These are phyloP conservation scores for Cryptus viduatorius DNA, from an alignment of 2,888 invertebrate species.

Conservation along the genomic window DNA sequence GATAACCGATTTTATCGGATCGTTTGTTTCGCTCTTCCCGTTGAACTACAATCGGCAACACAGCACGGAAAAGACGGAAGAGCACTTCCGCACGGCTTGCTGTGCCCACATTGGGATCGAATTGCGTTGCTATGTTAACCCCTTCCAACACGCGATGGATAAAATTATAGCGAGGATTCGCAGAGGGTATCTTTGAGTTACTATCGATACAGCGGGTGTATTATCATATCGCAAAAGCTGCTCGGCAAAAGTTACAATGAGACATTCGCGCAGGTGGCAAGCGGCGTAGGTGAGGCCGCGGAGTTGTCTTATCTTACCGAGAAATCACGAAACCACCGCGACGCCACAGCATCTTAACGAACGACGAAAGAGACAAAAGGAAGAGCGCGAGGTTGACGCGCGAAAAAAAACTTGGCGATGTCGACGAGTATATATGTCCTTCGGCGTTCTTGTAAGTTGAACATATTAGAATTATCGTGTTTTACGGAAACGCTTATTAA, in stretches of 20 bases:
- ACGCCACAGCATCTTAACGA: constrained; percentile 77
- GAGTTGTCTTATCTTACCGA: constrained; percentile 75
- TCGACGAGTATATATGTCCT: constrained; percentile 2
- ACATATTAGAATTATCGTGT: constrained; percentile 1
- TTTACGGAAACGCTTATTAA: background rate
- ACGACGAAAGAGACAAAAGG: constrained; percentile 70
- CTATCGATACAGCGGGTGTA: constrained; percentile 52
- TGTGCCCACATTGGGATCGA: background rate
- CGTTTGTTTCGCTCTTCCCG: background rate
- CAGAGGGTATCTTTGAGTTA: background rate
- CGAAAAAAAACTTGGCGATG: constrained; percentile 24
- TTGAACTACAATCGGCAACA: background rate
- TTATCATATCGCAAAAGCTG: constrained; percentile 47
- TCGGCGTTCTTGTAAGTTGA: background rate
- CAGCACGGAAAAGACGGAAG: background rate
- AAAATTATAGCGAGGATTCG: background rate
- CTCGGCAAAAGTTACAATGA: constrained; percentile 56
- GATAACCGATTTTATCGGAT: background rate
- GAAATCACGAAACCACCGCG: constrained; percentile 74
- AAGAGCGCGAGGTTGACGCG: constrained; percentile 62
- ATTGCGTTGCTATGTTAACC: background rate
- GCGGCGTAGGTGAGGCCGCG: constrained; percentile 66
- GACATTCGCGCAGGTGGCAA: constrained; percentile 68
- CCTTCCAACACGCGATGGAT: background rate
- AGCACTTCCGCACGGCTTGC: background rate